Evolutionary conservation across 2,113 vertebrate species (phyloP), one percentile per base, ranked within the genome.

Genomic region (Sinocyclocheilus maitianheensis): DNA sequence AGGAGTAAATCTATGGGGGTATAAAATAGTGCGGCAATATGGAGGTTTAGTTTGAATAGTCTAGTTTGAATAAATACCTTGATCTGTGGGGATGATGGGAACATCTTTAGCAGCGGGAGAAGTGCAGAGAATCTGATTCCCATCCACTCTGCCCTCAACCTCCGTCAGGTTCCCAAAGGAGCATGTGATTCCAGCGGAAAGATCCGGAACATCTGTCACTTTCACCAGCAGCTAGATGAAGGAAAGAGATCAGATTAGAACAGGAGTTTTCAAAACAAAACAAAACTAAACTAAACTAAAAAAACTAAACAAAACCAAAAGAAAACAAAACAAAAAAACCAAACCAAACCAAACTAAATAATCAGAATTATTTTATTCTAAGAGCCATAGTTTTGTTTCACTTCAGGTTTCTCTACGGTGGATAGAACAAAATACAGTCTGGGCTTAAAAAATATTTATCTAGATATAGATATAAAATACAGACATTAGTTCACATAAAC

Each of bases 91-190:
- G 88, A 99, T 98, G 89, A 95, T 89, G 1, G 98, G 98, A 69
- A 99, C 96, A 1, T 99, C 97, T 81, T 95, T 99, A 1, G 97
- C 96, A 18, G 96, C 93, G 0, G 98, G 98, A 0, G 98, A 99
- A 83, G 96, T 88, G 40, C 98, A 99, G 10, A 97, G 93, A 26
- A 99, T 97, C 84, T 94, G 95, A 92, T 96, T 97, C 84, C 97
- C 97, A 0, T 93, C 93, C n/a, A 99, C 97, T 80, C 95, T 93
- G 1, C 97, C 98, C 76, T 99, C 96, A 75, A 97, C 96, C 92
- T 98, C 97, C 0, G 95, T 97, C 90, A 99, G 94, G 94, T 98
- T 99, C n/a, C 97, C 98, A 0, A 99, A 99, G 78, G 97, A 96
- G 90, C 98, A 99, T 85, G 94, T 94, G 86, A 99, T 96, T 0